Evolutionary conservation across 2,113 vertebrate species (phyloP).

Genomic region (Neodontobutis hainanensis): DNA sequence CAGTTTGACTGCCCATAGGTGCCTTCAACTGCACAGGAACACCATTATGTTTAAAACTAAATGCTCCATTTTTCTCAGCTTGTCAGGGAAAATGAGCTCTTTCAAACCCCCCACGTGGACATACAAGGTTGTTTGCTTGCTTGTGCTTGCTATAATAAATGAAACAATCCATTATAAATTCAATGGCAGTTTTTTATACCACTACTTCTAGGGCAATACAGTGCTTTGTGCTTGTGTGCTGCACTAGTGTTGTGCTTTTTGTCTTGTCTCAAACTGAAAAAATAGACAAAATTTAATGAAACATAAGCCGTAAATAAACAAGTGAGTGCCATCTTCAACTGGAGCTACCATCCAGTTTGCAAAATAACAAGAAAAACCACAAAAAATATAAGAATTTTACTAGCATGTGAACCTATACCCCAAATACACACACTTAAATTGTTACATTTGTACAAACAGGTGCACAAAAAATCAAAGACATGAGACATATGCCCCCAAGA

Average conservation of each 20-base stretch:
- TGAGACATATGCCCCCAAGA: neutral
- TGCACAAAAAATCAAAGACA: neutral
- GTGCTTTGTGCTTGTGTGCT: conserved; percentile 30
- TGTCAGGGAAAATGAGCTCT: conserved; percentile 28
- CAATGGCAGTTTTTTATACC: conserved; percentile 11
- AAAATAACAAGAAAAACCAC: neutral
- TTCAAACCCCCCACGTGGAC: conserved; percentile 16
- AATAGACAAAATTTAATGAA: conserved; percentile 20
- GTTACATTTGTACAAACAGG: neutral
- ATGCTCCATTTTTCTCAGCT: conserved; percentile 37
- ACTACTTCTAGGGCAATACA: neutral
- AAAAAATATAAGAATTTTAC: neutral
- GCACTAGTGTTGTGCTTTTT: conserved; percentile 11
- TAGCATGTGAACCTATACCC: neutral
- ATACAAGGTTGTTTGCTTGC: conserved; percentile 39
- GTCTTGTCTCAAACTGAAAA: conserved; percentile 13
- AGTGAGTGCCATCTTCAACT: neutral
- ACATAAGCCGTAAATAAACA: conserved; percentile 11
- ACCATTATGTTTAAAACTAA: conserved; percentile 30
- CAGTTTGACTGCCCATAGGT: conserved; percentile 41
- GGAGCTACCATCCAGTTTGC: neutral
- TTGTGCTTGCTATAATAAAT: conserved; percentile 49
- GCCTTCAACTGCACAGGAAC: conserved; percentile 33
- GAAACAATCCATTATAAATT: conserved; percentile 28
- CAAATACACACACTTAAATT: neutral